Base-by-base conservation (phyloP, 1,140 invertebrate genomes). In the Temnothorax nylanderi region DNA sequence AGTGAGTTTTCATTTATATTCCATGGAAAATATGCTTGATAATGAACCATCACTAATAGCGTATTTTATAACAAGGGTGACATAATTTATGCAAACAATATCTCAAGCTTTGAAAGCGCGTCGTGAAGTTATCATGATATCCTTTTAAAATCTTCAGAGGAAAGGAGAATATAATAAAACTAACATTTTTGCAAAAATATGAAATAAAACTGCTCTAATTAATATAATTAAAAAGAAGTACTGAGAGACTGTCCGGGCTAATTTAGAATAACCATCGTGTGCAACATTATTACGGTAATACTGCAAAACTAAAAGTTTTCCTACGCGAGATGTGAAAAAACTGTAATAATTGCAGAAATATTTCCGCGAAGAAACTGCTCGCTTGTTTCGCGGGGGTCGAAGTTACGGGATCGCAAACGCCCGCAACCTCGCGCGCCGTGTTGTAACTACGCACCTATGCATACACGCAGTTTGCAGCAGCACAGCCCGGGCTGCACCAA, bases 371-470 rank as follows among this genome's bases (percentile, higher is more conserved):
- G 51, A 71, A 37, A 81, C 34, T 74, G 58, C 47, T 60, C 26
- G n/a, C 41, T 49, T 13, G 26, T 72, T 56, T 10, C 13, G 54
- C 54, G 6, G 21, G 16, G 10, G 44, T 18, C 64, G 13, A 34
- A 37, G 69, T 21, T 21, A 69, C 34, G 62, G 26, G 26, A 13
- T 34, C 80, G 80, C 65, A 13, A 69, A 44, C 18, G 26, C 37
- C 58, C 54, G 41, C 54, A 74, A 74, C 74, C 69, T 49, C 67
- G 56, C 41, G 41, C 18, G 32, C 26, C 26, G 13, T 26, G n/a
- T 49, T 54, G 41, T 75, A 74, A 74, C 67, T 74, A 74, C 80
- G 80, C 80, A 75, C 49, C 37, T 56, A 71, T 41, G 62, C 56
- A 85, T 41, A 37, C 49, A 74, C 58, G 51, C 82, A 49, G 65